Percentiles rank a stretch among this genome's conserved stretches.
phyloP scores from a whole-genome alignment of 2,113 vertebrate species.

The Coregonus clupeaformis region DNA sequence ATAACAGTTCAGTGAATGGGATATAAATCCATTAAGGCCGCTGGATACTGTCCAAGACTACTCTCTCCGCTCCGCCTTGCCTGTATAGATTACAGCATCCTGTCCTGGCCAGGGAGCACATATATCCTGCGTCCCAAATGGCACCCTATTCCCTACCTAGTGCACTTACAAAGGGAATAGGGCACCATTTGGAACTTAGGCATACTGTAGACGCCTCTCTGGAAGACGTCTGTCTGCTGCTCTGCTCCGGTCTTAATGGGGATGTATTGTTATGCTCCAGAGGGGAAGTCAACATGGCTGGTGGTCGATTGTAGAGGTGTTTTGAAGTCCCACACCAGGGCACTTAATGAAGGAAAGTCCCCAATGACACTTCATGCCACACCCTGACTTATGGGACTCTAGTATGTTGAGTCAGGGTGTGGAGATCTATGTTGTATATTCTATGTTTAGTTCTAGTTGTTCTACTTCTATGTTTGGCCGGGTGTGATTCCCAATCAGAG shows the following conservation, averaged over 20 bases:
- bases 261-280: not conserved
- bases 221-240: too few relatives aligned
- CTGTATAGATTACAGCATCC: not conserved
- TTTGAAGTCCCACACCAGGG: not conserved
- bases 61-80: not conserved
- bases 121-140: not conserved
- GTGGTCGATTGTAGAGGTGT: too few relatives aligned
- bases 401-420: too few relatives aligned
- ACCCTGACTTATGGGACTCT: too few relatives aligned
- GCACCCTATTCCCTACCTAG: too few relatives aligned
- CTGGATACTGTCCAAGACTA: conserved; percentile 12
- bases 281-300: not conserved
- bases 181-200: too few relatives aligned
- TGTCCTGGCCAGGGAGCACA: not conserved
- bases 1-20: not conserved
- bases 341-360: not conserved
- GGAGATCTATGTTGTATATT: too few relatives aligned
- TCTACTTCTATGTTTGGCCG: too few relatives aligned
- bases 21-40: conserved; percentile 27
- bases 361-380: too few relatives aligned
- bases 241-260: not conserved
- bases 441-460: too few relatives aligned
- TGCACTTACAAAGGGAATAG: too few relatives aligned
- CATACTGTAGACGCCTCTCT: not conserved
- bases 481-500: too few relatives aligned